phyloP scores from a whole-genome alignment of 2,113 vertebrate species.

The Thunnus thynnus region DNA sequence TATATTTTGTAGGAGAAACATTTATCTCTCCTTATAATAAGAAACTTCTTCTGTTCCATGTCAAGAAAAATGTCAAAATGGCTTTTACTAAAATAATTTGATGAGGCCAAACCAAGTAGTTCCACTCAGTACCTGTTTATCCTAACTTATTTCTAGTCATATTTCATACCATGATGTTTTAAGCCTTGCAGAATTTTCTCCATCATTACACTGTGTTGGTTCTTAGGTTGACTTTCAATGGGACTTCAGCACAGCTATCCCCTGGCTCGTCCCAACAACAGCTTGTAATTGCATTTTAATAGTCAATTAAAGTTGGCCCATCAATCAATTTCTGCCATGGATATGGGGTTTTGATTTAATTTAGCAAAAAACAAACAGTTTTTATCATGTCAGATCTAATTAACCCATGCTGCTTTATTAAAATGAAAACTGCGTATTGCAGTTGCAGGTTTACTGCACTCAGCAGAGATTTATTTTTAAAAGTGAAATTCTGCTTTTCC shows the following conservation, averaged over 20 bases:
- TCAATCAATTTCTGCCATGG: conserved; percentile 82
- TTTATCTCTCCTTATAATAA: background rate
- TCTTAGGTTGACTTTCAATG: conserved; percentile 72
- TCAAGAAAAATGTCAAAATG: background rate
- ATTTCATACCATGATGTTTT: background rate
- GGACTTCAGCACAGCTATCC: conserved; percentile 49
- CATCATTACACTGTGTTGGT: conserved; percentile 22
- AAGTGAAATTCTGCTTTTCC: background rate
- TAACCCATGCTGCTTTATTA: conserved; percentile 78
- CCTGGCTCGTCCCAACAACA: conserved; percentile 76
- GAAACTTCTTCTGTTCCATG: background rate
- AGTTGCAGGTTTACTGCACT: conserved; percentile 2
- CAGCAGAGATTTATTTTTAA: background rate
- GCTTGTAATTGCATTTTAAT: conserved; percentile 89
- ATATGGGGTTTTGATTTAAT: conserved; percentile 81
- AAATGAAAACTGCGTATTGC: conserved; percentile 20
- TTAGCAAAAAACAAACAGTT: conserved; percentile 68
- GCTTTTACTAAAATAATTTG: background rate
- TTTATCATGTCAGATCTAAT: conserved; percentile 81
- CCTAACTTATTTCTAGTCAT: background rate
- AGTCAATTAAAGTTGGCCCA: conserved; percentile 86
- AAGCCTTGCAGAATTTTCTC: background rate
- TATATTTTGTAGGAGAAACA: background rate
- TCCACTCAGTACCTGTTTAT: background rate
- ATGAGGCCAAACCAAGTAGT: background rate